A percentile compares a stretch with the other conserved stretches of the same genome.
These are phyloP conservation scores for Copidosoma floridanum DNA, from an alignment of 1,140 invertebrate genomes.

Conservation along the genomic window DNA sequence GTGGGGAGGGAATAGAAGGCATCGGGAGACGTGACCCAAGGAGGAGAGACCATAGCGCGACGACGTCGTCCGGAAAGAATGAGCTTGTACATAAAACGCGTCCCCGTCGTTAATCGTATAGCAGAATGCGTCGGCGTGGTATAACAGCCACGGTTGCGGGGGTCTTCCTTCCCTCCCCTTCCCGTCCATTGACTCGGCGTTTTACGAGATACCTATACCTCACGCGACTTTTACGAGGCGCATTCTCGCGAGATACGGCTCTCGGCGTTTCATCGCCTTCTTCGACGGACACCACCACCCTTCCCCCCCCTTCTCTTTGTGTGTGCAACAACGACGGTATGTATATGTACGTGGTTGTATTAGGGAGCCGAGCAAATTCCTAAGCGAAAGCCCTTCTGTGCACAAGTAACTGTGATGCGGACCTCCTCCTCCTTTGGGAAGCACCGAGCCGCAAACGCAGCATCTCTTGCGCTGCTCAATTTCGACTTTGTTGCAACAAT, in stretches of 20 bases:
- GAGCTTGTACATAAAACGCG: slow-evolving; percentile 22
- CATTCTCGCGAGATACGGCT: slow-evolving; percentile 23
- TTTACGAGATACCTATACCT: slow-evolving; percentile 32
- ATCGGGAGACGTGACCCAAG: background rate
- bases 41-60: too few species aligned
- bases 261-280: slow-evolving; percentile 31
- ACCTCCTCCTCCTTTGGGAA: too few species aligned
- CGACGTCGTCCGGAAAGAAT: slow-evolving; percentile 20
- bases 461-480: too few species aligned
- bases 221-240: slow-evolving; percentile 32
- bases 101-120: slow-evolving; percentile 27
- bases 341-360: too few species aligned
- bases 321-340: background rate
- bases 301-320: background rate
- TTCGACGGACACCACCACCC: background rate
- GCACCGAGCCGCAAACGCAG: too few species aligned
- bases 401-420: too few species aligned
- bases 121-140: slow-evolving; percentile 16
- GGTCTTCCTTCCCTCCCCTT: slow-evolving; percentile 5
- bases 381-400: too few species aligned
- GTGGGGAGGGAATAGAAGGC: background rate
- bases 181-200: slow-evolving; percentile 29
- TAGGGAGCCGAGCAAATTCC: too few species aligned
- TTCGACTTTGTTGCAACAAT: too few species aligned
- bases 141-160: background rate